phyloP scores from a whole-genome alignment of 2,888 invertebrate species.

The Arctia plantaginis region DNA sequence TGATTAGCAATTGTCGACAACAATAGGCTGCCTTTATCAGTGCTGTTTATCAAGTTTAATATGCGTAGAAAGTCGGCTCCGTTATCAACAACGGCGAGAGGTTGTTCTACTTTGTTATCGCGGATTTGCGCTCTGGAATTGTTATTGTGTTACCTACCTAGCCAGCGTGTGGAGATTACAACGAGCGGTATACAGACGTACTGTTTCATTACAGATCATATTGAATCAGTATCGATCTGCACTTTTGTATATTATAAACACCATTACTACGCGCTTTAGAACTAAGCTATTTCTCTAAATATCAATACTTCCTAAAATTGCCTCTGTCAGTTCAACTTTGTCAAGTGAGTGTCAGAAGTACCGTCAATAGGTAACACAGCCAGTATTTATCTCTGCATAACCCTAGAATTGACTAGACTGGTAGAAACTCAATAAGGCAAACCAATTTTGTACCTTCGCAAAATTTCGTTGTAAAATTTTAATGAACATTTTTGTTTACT shows the following conservation, averaged over 20 bases:
- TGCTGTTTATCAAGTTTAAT: slow-evolving; percentile 81
- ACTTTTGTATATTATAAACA: neutral
- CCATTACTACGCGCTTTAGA: neutral
- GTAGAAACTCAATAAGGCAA: no score
- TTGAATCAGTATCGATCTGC: neutral
- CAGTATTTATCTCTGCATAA: neutral
- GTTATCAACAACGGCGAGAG: slow-evolving; percentile 68
- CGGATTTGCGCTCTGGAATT: slow-evolving; percentile 70
- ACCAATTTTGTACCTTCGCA: no score
- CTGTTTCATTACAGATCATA: slow-evolving; percentile 30
- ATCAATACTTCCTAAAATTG: neutral
- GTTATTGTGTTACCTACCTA: slow-evolving; percentile 78
- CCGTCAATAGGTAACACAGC: neutral
- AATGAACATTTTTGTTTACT: no score
- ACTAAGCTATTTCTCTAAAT: neutral
- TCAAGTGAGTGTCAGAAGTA: neutral
- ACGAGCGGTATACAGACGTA: slow-evolving; percentile 29
- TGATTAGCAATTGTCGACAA: slow-evolving; percentile 77
- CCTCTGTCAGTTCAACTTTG: neutral
- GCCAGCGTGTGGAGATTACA: slow-evolving; percentile 74
- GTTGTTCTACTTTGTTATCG: slow-evolving; percentile 82
- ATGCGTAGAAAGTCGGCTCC: slow-evolving; percentile 80
- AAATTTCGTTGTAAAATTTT: no score
- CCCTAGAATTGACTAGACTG: no score
- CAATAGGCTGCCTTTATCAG: slow-evolving; percentile 77